Evolutionary conservation across 2,888 invertebrate species (phyloP).

Genomic region (Ellobium chinense): DNA sequence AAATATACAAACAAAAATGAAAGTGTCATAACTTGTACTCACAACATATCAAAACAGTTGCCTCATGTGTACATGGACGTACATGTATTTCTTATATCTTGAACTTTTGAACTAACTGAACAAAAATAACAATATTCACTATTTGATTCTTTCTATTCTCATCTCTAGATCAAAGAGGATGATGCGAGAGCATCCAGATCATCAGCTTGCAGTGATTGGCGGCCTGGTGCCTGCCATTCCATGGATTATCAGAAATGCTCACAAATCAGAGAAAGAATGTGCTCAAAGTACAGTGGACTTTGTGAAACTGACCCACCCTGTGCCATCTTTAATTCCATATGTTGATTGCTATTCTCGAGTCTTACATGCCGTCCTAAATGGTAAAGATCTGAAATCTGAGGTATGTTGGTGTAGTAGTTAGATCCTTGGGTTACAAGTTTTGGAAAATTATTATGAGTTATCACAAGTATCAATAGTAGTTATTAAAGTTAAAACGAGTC

Average conservation of each 20-base stretch:
- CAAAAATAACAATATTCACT: background rate
- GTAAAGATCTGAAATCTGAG: constrained; percentile 62
- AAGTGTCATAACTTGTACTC: too few relatives aligned
- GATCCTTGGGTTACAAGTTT: too few relatives aligned
- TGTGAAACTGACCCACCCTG: constrained; percentile 71
- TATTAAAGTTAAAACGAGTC: too few relatives aligned
- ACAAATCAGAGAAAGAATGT: constrained; percentile 66
- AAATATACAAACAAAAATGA: too few relatives aligned
- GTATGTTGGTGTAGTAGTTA: too few relatives aligned
- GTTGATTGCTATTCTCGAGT: constrained; percentile 68
- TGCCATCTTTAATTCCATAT: constrained; percentile 60
- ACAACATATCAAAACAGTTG: too few relatives aligned
- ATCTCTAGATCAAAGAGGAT: constrained; percentile 55
- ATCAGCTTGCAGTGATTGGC: constrained; percentile 69
- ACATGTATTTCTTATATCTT: too few relatives aligned
- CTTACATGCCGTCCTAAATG: constrained; percentile 68
- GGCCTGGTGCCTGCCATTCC: constrained; percentile 66
- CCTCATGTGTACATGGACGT: too few relatives aligned
- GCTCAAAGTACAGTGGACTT: constrained; percentile 64
- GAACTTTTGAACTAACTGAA: too few relatives aligned
- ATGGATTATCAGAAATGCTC: constrained; percentile 71
- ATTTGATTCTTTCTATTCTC: background rate
- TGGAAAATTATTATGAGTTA: background rate
- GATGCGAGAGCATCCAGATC: constrained; percentile 55
- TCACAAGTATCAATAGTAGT: too few relatives aligned